phyloP scores from a whole-genome alignment of 2,888 invertebrate species.

The Holacanthella duospinosa region DNA sequence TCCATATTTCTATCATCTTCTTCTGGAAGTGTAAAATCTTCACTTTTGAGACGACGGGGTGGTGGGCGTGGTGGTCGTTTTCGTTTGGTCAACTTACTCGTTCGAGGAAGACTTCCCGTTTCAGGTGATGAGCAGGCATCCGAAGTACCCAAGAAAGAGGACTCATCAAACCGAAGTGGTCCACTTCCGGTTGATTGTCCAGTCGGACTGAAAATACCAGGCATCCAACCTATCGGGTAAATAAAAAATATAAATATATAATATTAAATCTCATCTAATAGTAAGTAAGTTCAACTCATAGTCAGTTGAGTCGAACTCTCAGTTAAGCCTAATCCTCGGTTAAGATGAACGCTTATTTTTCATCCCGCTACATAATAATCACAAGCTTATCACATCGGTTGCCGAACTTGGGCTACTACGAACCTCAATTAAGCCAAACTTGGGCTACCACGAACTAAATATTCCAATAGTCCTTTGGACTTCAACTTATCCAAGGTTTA shows the following conservation, averaged over 20 bases:
- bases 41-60: slow-evolving; percentile 35
- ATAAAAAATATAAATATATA: background rate
- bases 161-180: slow-evolving; percentile 35
- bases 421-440: too few species aligned
- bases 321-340: too few species aligned
- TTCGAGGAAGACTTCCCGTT: slow-evolving; percentile 36
- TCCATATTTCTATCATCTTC: slow-evolving; percentile 28
- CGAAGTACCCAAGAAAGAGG: slow-evolving; percentile 36
- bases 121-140: slow-evolving; percentile 37
- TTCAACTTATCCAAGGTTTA: too few species aligned
- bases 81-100: slow-evolving; percentile 36
- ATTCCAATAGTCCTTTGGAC: too few species aligned
- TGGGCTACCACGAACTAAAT: too few species aligned
- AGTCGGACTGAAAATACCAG: slow-evolving; percentile 34
- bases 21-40: slow-evolving; percentile 34
- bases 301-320: background rate
- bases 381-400: too few species aligned
- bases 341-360: too few species aligned
- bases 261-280: background rate
- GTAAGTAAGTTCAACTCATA: background rate
- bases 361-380: too few species aligned
- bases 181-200: slow-evolving; percentile 32
- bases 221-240: background rate
- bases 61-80: slow-evolving; percentile 37
- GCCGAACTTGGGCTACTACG: too few species aligned